Evolutionary conservation across 2,888 invertebrate genomes (phyloP).

Genomic region (Glyphotaelius pellucidus): DNA sequence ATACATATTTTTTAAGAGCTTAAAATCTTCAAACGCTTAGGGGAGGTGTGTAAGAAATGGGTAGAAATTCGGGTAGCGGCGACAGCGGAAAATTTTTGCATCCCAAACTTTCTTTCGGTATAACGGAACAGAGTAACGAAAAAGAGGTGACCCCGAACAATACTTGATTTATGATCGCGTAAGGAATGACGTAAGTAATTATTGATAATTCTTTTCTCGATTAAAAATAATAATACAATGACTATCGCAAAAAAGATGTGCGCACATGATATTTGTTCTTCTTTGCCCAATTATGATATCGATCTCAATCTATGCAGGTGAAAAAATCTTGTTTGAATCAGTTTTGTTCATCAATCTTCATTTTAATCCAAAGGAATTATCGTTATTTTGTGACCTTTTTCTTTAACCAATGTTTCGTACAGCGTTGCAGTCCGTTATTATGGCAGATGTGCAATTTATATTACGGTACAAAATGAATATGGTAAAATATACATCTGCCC

Average conservation of each 20-base stretch:
- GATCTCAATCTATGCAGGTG: neutral
- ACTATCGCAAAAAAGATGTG: neutral
- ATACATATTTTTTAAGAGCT: too few species aligned
- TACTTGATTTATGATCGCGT: neutral
- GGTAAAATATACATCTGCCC: too few species aligned
- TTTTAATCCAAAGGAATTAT: neutral
- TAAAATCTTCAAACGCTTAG: too few species aligned
- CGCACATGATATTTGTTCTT: neutral
- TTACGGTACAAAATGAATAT: too few species aligned
- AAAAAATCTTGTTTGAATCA: neutral
- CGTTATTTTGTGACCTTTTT: too few species aligned
- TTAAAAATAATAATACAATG: neutral
- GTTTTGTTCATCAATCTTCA: neutral
- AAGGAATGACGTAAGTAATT: neutral
- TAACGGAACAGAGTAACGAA: neutral
- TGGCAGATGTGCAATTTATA: too few species aligned
- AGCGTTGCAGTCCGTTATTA: too few species aligned
- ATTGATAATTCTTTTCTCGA: neutral
- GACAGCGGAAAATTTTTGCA: neutral
- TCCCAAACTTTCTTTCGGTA: neutral
- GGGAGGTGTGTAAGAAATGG: too few species aligned
- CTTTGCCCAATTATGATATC: neutral
- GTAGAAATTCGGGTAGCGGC: too few species aligned
- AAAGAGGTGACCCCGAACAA: too few species aligned
- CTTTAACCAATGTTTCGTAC: too few species aligned